phyloP scores from a whole-genome alignment of 2,888 invertebrate genomes.

The Gerris lacustris region DNA sequence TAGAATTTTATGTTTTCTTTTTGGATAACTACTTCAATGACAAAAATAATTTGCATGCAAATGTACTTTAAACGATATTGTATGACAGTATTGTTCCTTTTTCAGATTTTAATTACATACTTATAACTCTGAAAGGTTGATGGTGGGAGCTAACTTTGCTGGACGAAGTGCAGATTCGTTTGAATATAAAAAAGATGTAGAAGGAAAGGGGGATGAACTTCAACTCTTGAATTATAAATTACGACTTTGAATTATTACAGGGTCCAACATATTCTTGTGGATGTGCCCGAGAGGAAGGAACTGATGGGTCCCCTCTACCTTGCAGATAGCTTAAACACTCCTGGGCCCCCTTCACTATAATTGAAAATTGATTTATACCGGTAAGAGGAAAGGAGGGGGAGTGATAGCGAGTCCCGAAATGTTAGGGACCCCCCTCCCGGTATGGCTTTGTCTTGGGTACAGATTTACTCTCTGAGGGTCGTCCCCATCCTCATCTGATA shows the following conservation, averaged over 20 bases:
- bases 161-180: no score
- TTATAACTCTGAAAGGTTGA: no score
- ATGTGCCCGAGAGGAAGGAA: not conserved
- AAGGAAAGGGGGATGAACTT: not conserved
- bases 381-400: not conserved
- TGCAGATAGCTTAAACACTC: constrained; percentile 1
- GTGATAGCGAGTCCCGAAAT: constrained; percentile 1
- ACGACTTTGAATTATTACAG: not conserved
- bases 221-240: not conserved
- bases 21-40: no score
- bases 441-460: constrained; percentile 1
- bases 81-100: no score
- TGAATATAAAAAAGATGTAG: no score
- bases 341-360: constrained; percentile 3
- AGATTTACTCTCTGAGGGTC: constrained; percentile 1
- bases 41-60: no score
- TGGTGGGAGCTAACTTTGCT: no score
- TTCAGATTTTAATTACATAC: no score
- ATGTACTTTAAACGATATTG: no score
- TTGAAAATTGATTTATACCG: constrained; percentile 1
- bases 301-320: not conserved
- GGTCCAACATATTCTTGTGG: not conserved
- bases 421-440: not conserved
- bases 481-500: not conserved
- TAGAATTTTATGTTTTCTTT: no score